These are phyloP conservation scores for Esox masquinongy DNA, from an alignment of 2,797 vertebrate species.

Conservation along the genomic window DNA sequence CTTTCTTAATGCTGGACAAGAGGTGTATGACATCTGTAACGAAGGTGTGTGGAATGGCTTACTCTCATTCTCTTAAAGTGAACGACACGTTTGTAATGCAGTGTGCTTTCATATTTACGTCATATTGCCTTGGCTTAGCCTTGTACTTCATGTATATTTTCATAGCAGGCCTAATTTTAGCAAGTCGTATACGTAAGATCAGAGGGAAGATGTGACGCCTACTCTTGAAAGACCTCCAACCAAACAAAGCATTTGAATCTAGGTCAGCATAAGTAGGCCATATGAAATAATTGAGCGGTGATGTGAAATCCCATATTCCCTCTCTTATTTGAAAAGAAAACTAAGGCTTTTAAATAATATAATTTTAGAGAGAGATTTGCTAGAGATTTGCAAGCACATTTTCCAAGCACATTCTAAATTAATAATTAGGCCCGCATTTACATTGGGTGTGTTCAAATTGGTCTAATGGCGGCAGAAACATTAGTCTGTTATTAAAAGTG, in stretches of 20 bases:
- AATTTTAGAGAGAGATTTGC: neutral
- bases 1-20: slow-evolving; percentile 73
- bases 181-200: slow-evolving; percentile 3
- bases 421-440: neutral
- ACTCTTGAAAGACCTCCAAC: slow-evolving; percentile 9
- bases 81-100: slow-evolving; percentile 17
- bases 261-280: slow-evolving; percentile 28
- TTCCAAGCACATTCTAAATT: neutral
- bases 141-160: neutral
- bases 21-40: slow-evolving; percentile 75
- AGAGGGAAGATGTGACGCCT: slow-evolving; percentile 7
- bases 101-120: slow-evolving; percentile 2
- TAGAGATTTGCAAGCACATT: neutral
- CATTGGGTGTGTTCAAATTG: neutral
- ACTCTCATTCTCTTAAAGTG: slow-evolving; percentile 27
- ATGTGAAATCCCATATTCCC: neutral
- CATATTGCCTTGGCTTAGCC: slow-evolving; percentile 10
- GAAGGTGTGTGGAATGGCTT: slow-evolving; percentile 72
- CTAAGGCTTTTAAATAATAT: neutral
- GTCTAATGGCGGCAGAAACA: neutral
- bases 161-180: slow-evolving; percentile 1
- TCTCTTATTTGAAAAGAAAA: neutral
- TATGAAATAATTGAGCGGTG: slow-evolving; percentile 19
- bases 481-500: neutral
- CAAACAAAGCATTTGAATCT: slow-evolving; percentile 21